A percentile compares a stretch with the other conserved stretches of the same genome.
phyloP scores from a whole-genome alignment of 1,140 invertebrate genomes.

The Pseudomyrmex flavicornis region DNA sequence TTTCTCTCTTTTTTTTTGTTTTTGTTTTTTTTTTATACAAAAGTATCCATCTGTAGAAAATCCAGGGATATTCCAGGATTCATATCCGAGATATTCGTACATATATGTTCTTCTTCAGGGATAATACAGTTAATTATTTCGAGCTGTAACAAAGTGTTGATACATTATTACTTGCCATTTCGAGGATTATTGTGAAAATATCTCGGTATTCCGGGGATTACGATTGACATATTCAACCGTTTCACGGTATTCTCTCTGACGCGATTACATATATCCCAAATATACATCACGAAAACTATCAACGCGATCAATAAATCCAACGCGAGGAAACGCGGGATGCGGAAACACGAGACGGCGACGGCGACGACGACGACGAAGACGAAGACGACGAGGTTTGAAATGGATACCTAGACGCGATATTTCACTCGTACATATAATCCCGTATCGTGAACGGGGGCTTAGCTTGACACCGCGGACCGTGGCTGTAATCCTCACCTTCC shows the following conservation, averaged over 20 bases:
- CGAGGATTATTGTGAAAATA: slow-evolving; percentile 3
- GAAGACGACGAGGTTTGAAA: slow-evolving; percentile 58
- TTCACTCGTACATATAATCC: slow-evolving; percentile 80
- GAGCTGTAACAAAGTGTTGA: background rate
- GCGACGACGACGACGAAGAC: background rate
- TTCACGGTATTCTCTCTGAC: background rate
- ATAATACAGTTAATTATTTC: background rate
- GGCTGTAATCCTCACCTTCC: slow-evolving; percentile 76
- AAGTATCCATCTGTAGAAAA: background rate
- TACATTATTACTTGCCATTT: slow-evolving; percentile 18
- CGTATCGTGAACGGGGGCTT: slow-evolving; percentile 80
- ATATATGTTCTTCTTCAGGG: background rate
- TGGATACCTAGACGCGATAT: slow-evolving; percentile 76
- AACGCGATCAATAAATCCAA: slow-evolving; percentile 31
- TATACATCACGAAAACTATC: slow-evolving; percentile 51
- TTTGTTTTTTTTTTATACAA: no score
- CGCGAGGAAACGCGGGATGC: background rate
- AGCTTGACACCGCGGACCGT: slow-evolving; percentile 76
- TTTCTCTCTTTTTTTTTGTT: no score
- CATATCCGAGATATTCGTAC: background rate
- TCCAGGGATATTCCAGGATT: background rate
- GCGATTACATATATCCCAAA: slow-evolving; percentile 36
- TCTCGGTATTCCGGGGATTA: slow-evolving; percentile 24
- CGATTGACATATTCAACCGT: slow-evolving; percentile 15
- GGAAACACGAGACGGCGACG: slow-evolving; percentile 46